Conservation (phyloP, 2,797 vertebrate species). For the Coracias cyanogaster region DNA sequence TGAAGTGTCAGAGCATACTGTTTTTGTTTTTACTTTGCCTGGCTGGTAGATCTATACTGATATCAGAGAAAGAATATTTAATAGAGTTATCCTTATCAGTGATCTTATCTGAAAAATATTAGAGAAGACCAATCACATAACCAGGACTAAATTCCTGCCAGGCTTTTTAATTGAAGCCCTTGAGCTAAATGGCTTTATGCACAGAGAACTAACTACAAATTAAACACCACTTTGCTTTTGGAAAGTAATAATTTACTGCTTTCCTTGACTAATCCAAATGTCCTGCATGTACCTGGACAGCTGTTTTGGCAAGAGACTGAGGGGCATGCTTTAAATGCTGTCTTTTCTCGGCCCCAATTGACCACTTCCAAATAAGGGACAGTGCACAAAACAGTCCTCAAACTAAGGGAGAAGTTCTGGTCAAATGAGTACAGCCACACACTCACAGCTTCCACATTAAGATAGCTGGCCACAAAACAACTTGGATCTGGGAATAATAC, state of each 20-base stretch:
- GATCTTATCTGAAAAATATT: background rate
- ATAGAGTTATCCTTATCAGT: background rate
- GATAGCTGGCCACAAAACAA: background rate
- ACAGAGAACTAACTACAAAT: background rate
- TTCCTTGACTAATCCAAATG: background rate
- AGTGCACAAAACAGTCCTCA: background rate
- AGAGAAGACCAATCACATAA: background rate
- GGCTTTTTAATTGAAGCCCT: background rate
- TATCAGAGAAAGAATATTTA: background rate
- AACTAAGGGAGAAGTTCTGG: background rate
- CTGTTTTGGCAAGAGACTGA: background rate
- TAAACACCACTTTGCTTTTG: background rate
- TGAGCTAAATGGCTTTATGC: background rate
- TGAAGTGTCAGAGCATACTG: background rate
- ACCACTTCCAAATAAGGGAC: background rate
- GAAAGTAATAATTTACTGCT: background rate
- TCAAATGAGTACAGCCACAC: background rate
- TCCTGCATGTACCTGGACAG: background rate
- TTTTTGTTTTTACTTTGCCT: background rate
- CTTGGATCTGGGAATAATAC: background rate
- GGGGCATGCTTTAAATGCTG: background rate
- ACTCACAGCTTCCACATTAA: background rate
- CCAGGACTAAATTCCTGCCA: background rate
- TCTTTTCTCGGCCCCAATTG: background rate
- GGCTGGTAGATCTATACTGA: background rate